Evolutionary conservation across 2,797 vertebrate genomes (phyloP).

Genomic region (Amblyopsis hoosieri): DNA sequence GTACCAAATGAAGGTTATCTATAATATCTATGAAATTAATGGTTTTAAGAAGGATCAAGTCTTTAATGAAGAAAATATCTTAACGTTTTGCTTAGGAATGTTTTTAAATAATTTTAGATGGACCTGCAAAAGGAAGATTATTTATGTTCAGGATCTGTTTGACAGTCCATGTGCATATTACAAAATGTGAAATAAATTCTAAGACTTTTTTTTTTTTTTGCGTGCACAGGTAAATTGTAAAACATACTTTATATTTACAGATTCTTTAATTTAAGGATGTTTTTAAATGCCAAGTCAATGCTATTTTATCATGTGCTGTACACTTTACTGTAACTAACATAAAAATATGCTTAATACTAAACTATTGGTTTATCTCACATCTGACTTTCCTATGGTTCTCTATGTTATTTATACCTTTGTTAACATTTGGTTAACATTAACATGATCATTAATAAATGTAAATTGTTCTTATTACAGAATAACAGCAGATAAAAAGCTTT

Average conservation of each 20-base stretch:
- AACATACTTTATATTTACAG: slow-evolving; percentile 2
- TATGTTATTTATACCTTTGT: no score
- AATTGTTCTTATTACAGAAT: neutral
- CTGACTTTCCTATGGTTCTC: no score
- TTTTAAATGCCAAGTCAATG: no score
- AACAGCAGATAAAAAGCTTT: neutral
- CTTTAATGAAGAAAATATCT: slow-evolving; percentile 2
- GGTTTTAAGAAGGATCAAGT: slow-evolving; percentile 15
- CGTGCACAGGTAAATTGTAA: slow-evolving; percentile 18
- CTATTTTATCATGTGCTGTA: no score
- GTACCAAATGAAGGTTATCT: no score
- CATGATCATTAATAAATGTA: no score
- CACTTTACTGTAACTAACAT: no score
- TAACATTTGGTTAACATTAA: no score
- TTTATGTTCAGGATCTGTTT: slow-evolving; percentile 45
- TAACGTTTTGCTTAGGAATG: slow-evolving; percentile 10
- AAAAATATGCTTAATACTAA: no score
- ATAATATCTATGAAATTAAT: neutral
- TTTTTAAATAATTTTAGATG: slow-evolving; percentile 32
- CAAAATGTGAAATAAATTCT: slow-evolving; percentile 35
- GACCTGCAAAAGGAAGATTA: slow-evolving; percentile 32
- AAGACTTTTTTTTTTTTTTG: neutral
- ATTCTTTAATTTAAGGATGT: no score
- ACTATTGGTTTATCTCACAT: no score
- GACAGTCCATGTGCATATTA: slow-evolving; percentile 61